Percentiles rank a stretch among this genome's conserved stretches.
Conservation (phyloP, 2,888 invertebrate species). For the Limnephilus lunatus region DNA sequence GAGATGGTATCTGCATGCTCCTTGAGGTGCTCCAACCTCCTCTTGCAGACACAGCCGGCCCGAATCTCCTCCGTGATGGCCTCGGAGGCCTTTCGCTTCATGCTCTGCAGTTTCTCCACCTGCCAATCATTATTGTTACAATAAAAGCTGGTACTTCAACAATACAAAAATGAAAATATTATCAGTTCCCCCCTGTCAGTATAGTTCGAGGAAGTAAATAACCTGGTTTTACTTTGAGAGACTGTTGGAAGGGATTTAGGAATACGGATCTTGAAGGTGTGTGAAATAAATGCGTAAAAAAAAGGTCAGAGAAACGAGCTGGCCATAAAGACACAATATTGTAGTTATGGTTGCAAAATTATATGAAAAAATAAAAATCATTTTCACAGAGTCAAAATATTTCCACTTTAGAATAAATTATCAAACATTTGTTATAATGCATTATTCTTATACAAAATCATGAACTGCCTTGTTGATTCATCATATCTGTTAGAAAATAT, state of each 20-base stretch:
- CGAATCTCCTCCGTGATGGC: conserved; percentile 94
- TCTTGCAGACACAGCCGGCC: conserved; percentile 93
- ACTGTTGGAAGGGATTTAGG: neutral
- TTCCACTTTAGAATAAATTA: no score
- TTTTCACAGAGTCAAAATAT: no score
- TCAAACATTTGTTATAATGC: no score
- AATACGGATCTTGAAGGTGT: no score
- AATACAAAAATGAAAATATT: neutral
- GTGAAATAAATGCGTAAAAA: neutral
- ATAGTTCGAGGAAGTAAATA: neutral
- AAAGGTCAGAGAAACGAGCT: neutral
- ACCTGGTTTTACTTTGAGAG: neutral
- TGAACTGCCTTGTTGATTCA: no score
- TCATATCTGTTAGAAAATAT: no score
- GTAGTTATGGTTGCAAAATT: neutral
- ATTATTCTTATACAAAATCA: no score
- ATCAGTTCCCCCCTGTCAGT: neutral
- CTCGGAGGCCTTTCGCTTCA: conserved; percentile 97
- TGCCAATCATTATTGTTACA: conserved; percentile 65
- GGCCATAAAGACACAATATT: neutral
- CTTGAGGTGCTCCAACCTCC: conserved; percentile 94
- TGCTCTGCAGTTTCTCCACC: conserved; percentile 90
- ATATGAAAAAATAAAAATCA: neutral
- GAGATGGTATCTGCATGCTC: conserved; percentile 78
- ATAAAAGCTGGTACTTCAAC: neutral